Base-by-base conservation (phyloP, 2,888 invertebrate genomes). In the Acronicta leporina region DNA sequence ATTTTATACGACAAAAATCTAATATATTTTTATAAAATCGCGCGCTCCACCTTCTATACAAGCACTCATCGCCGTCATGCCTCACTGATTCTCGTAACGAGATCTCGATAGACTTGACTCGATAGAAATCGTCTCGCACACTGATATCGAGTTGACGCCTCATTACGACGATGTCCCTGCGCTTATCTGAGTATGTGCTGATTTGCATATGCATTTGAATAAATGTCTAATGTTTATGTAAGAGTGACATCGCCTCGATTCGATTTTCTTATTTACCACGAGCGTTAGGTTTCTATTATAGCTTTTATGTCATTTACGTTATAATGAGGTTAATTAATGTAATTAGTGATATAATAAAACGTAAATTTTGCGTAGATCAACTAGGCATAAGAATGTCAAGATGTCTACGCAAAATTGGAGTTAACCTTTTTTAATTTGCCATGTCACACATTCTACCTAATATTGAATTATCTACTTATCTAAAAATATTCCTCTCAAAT, bases 11-110 rank as follows among this genome's bases (percentile, higher is more conserved):
- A 43, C 6, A 38, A 38, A 38, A 38, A 63, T 46, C 35, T 30
- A 43, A 20, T 49, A 27, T 45, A 8, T 52, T 49, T 66, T 54
- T 49, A 35, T 25, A n/a, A 33, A 53, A 47, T n/a, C 43, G 38
- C 30, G n/a, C 63, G 44, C 57, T 49, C 70, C 75, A 73, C 75
- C 81, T 82, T 71, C 75, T 69, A 41, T 53, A 43, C 60, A 49
- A 59, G 44, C 52, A 52, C 60, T 68, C 63, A 54, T 50, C 42
- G 64, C 49, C 56, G 76, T 75, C 77, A 82, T 73, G 85, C 77
- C 79, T 82, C 82, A 84, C 66, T 67, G 82, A 64, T 55, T 79
- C 57, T 67, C 70, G 80, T 86, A 87, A 87, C 81, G 69, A 86
- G 84, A 83, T 80, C 77, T 80, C 81, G 77, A 80, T 77, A 74